Percentiles rank a stretch among this genome's conserved stretches.
Evolutionary conservation across 2,113 vertebrate genomes (phyloP).

Genomic region (Phycodurus eques): DNA sequence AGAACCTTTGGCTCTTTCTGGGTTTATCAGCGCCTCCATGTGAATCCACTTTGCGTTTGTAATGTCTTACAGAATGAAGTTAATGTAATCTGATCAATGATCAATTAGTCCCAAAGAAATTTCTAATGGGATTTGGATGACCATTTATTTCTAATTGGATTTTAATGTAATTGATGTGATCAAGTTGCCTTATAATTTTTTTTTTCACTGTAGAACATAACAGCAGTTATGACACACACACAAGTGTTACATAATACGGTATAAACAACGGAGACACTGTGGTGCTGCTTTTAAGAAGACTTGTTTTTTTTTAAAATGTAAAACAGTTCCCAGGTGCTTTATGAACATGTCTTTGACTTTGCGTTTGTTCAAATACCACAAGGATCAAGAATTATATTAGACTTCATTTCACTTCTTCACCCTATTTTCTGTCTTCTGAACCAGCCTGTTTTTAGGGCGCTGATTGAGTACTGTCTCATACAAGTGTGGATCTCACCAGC

Average conservation of each 20-base stretch:
- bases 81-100: slow-evolving; percentile 33
- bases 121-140: not conserved
- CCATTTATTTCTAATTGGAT: not conserved
- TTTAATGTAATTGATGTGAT: not conserved
- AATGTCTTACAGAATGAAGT: slow-evolving; percentile 27
- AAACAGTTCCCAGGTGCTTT: not conserved
- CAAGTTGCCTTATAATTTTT: not conserved
- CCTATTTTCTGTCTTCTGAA: too few relatives aligned
- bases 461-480: too few relatives aligned
- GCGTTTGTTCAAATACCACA: not conserved
- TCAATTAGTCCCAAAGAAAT: slow-evolving; percentile 3
- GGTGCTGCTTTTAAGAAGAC: not conserved
- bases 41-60: slow-evolving; percentile 27
- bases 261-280: not conserved
- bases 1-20: not conserved
- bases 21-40: slow-evolving; percentile 32
- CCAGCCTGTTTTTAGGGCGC: too few relatives aligned
- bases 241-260: not conserved
- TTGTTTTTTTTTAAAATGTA: not conserved
- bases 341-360: not conserved
- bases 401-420: too few relatives aligned
- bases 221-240: not conserved
- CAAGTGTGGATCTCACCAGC: too few relatives aligned
- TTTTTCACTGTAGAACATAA: not conserved
- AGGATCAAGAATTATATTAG: too few relatives aligned